These are phyloP conservation scores for Dasypogon diadema DNA, from an alignment of 2,888 invertebrate species.

Conservation along the genomic window DNA sequence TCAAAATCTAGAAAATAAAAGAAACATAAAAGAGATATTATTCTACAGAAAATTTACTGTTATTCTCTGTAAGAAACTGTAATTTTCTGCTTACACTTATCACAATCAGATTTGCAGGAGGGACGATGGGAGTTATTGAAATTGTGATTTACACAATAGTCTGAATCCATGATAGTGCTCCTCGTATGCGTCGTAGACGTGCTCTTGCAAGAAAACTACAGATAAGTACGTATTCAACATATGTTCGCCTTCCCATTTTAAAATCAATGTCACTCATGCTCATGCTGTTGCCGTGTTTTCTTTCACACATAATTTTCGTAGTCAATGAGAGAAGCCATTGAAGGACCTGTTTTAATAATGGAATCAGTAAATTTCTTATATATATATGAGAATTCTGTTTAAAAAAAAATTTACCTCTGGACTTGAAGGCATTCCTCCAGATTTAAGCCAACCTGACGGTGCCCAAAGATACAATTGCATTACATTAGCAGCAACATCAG, in stretches of 20 bases:
- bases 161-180: conserved; percentile 77
- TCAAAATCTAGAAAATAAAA: not conserved
- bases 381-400: conserved; percentile 26
- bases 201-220: conserved; percentile 77
- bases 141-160: conserved; percentile 61
- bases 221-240: conserved; percentile 79
- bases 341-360: conserved; percentile 74
- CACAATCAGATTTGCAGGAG: not conserved
- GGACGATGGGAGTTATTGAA: too few species aligned
- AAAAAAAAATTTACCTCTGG: conserved; percentile 70
- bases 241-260: conserved; percentile 72
- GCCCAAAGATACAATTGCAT: conserved; percentile 82
- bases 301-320: conserved; percentile 80
- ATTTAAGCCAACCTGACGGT: conserved; percentile 76
- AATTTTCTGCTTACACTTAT: not conserved
- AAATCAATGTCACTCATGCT: conserved; percentile 56
- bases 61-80: not conserved
- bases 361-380: not conserved
- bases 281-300: conserved; percentile 62
- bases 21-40: not conserved
- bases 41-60: not conserved
- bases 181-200: conserved; percentile 73
- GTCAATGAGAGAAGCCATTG: conserved; percentile 82
- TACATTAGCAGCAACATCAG: conserved; percentile 80
- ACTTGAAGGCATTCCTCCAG: conserved; percentile 72